Conservation (phyloP, 1,140 invertebrate genomes). For the Drosophila lini region DNA sequence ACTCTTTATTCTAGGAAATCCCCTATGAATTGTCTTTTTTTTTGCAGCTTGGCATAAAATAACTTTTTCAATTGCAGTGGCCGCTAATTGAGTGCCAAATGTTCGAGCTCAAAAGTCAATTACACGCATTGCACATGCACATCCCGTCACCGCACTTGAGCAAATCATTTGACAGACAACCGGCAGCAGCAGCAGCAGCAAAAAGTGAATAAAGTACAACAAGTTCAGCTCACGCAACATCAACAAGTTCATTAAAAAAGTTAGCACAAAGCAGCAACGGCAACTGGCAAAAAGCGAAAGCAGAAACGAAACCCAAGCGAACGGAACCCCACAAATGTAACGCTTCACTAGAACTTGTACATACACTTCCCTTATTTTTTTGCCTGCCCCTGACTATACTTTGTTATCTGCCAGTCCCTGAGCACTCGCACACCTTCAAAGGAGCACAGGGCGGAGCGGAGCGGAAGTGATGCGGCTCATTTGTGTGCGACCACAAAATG, state of each 20-base stretch:
- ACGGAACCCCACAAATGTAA: slow-evolving; percentile 68
- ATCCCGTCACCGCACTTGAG: slow-evolving; percentile 43
- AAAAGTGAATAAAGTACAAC: slow-evolving; percentile 38
- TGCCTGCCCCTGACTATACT: slow-evolving; percentile 26
- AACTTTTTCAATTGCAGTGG: slow-evolving; percentile 32
- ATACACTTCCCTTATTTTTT: neutral
- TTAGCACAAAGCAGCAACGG: slow-evolving; percentile 38
- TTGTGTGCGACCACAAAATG: slow-evolving; percentile 71
- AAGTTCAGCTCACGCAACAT: slow-evolving; percentile 52
- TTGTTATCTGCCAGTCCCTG: slow-evolving; percentile 50
- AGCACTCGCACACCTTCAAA: slow-evolving; percentile 42
- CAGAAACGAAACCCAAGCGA: slow-evolving; percentile 60
- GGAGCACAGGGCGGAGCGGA: neutral
- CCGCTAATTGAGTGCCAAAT: slow-evolving; percentile 59
- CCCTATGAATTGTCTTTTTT: neutral
- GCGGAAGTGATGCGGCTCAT: slow-evolving; percentile 77
- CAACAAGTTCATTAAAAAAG: slow-evolving; percentile 79
- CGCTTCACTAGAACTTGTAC: slow-evolving; percentile 74
- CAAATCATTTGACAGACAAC: slow-evolving; percentile 65
- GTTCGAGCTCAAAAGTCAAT: slow-evolving; percentile 64
- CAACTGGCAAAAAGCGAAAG: slow-evolving; percentile 40
- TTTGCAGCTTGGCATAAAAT: slow-evolving; percentile 17
- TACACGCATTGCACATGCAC: slow-evolving; percentile 39
- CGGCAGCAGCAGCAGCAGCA: slow-evolving; percentile 20
- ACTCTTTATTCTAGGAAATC: neutral